Evolutionary conservation across 2,797 vertebrate species (phyloP).

Genomic region (Epinephelus coioides): DNA sequence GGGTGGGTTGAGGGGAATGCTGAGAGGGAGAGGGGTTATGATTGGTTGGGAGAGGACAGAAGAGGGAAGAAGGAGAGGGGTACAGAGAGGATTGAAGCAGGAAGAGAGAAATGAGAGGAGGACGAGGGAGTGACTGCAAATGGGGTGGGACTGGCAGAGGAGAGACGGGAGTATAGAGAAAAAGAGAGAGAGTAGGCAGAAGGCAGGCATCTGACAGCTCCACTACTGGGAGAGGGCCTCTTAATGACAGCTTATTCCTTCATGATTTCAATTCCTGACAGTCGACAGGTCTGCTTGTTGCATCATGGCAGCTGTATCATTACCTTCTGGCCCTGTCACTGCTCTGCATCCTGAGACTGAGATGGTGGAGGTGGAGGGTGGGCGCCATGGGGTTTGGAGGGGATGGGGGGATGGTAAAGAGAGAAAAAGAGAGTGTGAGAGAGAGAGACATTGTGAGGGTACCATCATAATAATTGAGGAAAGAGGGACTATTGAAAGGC

Average conservation of each 20-base stretch:
- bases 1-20: conserved; percentile 21
- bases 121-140: conserved; percentile 81
- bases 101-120: conserved; percentile 76
- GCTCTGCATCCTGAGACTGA: conserved; percentile 84
- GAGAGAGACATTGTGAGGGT: conserved; percentile 54
- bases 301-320: conserved; percentile 97
- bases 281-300: conserved; percentile 96
- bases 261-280: conserved; percentile 97
- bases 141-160: conserved; percentile 81
- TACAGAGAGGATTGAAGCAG: conserved; percentile 70
- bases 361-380: conserved; percentile 75
- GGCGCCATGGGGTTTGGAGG: conserved; percentile 58
- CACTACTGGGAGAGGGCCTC: conserved; percentile 92
- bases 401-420: conserved; percentile 29
- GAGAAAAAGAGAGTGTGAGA: conserved; percentile 4
- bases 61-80: conserved; percentile 60
- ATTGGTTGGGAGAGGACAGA: conserved; percentile 76
- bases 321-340: conserved; percentile 97
- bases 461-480: conserved; percentile 67
- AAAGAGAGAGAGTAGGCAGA: conserved; percentile 73
- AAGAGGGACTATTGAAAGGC: conserved; percentile 58
- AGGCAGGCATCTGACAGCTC: conserved; percentile 90
- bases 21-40: conserved; percentile 58
- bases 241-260: conserved; percentile 98
- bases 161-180: conserved; percentile 65